phyloP scores from a whole-genome alignment of 2,888 invertebrate species.

The Lasioglossum villosulum region DNA sequence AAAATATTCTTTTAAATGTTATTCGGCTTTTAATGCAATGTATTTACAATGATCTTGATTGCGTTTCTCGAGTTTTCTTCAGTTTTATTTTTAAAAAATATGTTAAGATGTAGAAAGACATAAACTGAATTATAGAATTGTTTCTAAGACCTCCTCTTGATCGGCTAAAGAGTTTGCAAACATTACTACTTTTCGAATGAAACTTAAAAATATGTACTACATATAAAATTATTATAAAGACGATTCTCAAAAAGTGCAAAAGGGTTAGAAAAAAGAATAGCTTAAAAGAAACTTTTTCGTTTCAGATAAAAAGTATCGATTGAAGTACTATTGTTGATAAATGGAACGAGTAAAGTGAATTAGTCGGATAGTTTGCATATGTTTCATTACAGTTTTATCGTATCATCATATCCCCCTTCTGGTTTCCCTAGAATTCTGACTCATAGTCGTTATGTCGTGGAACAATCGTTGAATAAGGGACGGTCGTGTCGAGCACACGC shows the following conservation, averaged over 20 bases:
- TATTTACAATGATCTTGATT: background rate
- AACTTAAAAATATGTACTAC: background rate
- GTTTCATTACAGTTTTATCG: background rate
- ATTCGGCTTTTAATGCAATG: background rate
- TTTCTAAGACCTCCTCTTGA: background rate
- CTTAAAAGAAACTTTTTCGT: background rate
- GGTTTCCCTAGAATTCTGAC: constrained; percentile 5
- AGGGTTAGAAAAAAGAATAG: background rate
- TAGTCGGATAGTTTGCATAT: background rate
- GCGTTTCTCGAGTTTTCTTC: background rate
- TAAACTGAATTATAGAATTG: background rate
- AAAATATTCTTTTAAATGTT: background rate
- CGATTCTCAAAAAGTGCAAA: background rate
- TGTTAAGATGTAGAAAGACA: background rate
- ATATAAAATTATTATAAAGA: background rate
- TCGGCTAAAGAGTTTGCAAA: background rate
- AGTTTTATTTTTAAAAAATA: background rate
- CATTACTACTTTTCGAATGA: background rate
- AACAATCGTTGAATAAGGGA: background rate
- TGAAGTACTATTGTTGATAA: background rate
- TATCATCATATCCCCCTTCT: background rate
- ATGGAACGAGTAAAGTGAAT: background rate
- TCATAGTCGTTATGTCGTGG: background rate
- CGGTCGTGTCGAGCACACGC: background rate
- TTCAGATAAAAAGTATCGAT: background rate